Evolutionary conservation across 2,888 invertebrate genomes (phyloP).

Genomic region (Bhutanitis thaidina): DNA sequence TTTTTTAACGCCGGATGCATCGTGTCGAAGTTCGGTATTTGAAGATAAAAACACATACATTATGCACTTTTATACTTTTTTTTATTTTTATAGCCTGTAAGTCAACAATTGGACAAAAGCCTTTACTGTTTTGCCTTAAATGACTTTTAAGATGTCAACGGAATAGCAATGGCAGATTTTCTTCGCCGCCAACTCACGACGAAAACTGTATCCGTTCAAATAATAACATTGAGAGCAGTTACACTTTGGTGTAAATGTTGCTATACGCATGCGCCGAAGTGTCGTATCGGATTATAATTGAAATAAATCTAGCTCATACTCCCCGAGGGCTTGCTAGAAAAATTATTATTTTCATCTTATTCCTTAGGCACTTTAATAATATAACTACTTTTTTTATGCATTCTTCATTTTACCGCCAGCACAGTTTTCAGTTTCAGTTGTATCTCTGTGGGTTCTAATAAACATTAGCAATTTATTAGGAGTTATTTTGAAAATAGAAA

Average conservation of each 20-base stretch:
- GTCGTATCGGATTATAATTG: conserved; percentile 69
- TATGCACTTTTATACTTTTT: too few species aligned
- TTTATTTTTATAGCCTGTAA: too few species aligned
- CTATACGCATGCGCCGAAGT: conserved; percentile 56
- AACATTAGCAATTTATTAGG: too few species aligned
- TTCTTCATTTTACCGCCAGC: neutral
- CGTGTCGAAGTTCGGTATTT: too few species aligned
- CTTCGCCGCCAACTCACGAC: too few species aligned
- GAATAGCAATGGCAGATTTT: too few species aligned
- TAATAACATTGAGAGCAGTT: neutral
- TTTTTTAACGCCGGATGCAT: too few species aligned
- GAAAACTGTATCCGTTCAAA: too few species aligned
- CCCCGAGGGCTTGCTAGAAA: conserved; percentile 49
- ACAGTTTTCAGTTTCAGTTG: neutral
- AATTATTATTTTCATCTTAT: conserved; percentile 59
- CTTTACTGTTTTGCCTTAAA: too few species aligned
- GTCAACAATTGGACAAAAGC: too few species aligned
- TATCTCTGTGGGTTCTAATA: neutral
- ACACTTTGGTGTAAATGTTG: conserved; percentile 49
- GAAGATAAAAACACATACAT: too few species aligned
- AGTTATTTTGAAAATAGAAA: neutral
- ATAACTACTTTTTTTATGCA: neutral
- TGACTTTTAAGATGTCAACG: too few species aligned
- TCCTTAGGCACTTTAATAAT: conserved; percentile 29
- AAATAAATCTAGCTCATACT: conserved; percentile 70